Evolutionary conservation across 2,113 vertebrate genomes (phyloP).

Genomic region (Shinisaurus crocodilurus): DNA sequence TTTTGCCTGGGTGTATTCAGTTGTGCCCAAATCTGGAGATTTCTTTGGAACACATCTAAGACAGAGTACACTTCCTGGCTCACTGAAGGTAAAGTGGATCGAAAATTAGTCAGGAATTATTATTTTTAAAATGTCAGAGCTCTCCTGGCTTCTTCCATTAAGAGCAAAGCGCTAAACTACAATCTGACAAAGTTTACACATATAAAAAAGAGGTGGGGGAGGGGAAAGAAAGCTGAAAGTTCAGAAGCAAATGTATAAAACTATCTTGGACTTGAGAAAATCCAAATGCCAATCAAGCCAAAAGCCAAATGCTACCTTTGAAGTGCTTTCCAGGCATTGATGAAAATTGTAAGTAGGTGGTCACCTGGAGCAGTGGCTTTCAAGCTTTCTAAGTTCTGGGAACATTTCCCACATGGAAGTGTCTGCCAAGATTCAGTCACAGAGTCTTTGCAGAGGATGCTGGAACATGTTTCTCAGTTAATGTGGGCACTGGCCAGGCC

Average conservation of each 20-base stretch:
- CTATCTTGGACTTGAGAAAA: slow-evolving; percentile 38
- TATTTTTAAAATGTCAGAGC: slow-evolving; percentile 59
- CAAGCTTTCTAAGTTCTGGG: no score
- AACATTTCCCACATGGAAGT: no score
- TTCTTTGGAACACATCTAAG: slow-evolving; percentile 50
- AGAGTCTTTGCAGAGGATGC: no score
- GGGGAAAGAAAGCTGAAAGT: slow-evolving; percentile 61
- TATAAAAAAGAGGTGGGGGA: background rate
- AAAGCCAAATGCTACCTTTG: slow-evolving; percentile 58
- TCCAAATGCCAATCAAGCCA: slow-evolving; percentile 57
- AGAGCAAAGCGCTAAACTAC: slow-evolving; percentile 55
- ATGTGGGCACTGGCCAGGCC: background rate
- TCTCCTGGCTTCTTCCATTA: slow-evolving; percentile 68
- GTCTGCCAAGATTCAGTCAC: background rate
- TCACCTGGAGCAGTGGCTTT: background rate
- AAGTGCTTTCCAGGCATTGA: slow-evolving; percentile 48
- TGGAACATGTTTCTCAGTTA: background rate
- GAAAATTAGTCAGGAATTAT: slow-evolving; percentile 44
- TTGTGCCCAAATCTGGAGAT: background rate
- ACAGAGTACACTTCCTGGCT: slow-evolving; percentile 52
- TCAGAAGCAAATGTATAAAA: slow-evolving; percentile 66
- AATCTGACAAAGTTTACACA: slow-evolving; percentile 65
- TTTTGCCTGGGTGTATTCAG: background rate
- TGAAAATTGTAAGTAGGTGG: slow-evolving; percentile 57
- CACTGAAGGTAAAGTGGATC: slow-evolving; percentile 57